phyloP scores from a whole-genome alignment of 2,888 invertebrate species.

The Rhagonycha lutea region DNA sequence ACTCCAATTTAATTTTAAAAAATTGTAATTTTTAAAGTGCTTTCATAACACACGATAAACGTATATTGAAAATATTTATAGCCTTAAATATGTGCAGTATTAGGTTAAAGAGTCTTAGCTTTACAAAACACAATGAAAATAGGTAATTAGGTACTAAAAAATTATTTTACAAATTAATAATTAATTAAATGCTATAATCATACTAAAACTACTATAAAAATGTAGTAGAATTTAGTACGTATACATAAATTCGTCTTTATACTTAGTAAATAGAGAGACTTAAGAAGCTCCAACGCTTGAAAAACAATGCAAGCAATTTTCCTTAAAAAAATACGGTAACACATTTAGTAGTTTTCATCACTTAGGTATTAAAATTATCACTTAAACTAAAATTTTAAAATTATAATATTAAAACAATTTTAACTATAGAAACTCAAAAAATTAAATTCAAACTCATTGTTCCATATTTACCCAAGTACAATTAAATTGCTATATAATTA shows the following conservation, averaged over 20 bases:
- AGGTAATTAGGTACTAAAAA: constrained; percentile 22
- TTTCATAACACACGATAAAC: constrained; percentile 30
- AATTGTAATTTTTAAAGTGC: background rate
- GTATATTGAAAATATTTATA: constrained; percentile 39
- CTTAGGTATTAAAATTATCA: background rate
- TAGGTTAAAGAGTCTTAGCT: constrained; percentile 41
- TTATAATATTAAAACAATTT: background rate
- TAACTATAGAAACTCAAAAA: background rate
- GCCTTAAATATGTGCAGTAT: constrained; percentile 50
- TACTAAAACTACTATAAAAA: constrained; percentile 6
- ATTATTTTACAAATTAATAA: constrained; percentile 17
- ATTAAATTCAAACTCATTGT: background rate
- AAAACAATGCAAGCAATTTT: background rate
- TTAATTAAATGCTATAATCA: constrained; percentile 22
- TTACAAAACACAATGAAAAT: constrained; percentile 34
- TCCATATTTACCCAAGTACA: background rate
- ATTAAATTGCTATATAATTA: background rate
- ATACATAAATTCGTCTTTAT: background rate
- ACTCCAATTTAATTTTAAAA: background rate
- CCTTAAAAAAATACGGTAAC: background rate
- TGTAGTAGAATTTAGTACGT: background rate
- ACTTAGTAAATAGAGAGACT: background rate
- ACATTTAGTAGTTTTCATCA: background rate
- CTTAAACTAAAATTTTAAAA: background rate
- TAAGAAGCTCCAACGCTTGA: background rate